Conservation (phyloP, 2,888 invertebrate genomes). For the Xylota sylvarum region DNA sequence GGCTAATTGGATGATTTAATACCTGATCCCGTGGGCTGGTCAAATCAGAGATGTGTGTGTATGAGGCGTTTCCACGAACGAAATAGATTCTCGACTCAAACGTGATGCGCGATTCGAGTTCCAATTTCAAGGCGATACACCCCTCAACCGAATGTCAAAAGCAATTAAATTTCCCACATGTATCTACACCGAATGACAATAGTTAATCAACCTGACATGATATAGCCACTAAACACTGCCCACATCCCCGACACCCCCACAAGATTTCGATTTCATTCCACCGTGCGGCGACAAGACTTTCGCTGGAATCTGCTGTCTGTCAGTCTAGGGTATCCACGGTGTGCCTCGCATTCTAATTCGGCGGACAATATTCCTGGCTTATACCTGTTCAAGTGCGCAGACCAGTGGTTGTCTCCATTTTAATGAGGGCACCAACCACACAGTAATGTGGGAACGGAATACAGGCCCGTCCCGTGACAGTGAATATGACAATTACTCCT, state of each 20-base stretch:
- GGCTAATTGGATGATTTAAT: slow-evolving; percentile 71
- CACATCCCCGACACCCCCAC: slow-evolving; percentile 55
- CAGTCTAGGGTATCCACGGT: slow-evolving; percentile 31
- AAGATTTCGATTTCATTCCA: slow-evolving; percentile 44
- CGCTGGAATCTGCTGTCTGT: slow-evolving; percentile 56
- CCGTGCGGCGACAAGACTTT: slow-evolving; percentile 25
- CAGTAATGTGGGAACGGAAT: slow-evolving; percentile 65
- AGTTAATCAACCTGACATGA: slow-evolving; percentile 74
- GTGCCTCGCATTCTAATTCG: slow-evolving; percentile 69
- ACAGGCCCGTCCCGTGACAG: slow-evolving; percentile 44
- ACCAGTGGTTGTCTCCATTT: slow-evolving; percentile 62
- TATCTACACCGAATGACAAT: slow-evolving; percentile 63
- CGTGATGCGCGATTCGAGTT: slow-evolving; percentile 29
- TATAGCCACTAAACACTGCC: slow-evolving; percentile 28
- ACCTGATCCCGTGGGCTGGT: slow-evolving; percentile 19
- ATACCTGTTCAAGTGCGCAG: slow-evolving; percentile 68
- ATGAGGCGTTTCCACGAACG: slow-evolving; percentile 24
- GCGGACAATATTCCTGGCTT: slow-evolving; percentile 54
- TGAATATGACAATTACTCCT: slow-evolving; percentile 70
- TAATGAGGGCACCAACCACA: slow-evolving; percentile 66
- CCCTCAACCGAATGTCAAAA: slow-evolving; percentile 58
- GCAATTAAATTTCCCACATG: slow-evolving; percentile 70
- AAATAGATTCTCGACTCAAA: slow-evolving; percentile 21
- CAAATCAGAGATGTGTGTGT: no score
- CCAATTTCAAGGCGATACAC: slow-evolving; percentile 21